phyloP scores from a whole-genome alignment of 2,797 vertebrate species.

The Amblyraja radiata region DNA sequence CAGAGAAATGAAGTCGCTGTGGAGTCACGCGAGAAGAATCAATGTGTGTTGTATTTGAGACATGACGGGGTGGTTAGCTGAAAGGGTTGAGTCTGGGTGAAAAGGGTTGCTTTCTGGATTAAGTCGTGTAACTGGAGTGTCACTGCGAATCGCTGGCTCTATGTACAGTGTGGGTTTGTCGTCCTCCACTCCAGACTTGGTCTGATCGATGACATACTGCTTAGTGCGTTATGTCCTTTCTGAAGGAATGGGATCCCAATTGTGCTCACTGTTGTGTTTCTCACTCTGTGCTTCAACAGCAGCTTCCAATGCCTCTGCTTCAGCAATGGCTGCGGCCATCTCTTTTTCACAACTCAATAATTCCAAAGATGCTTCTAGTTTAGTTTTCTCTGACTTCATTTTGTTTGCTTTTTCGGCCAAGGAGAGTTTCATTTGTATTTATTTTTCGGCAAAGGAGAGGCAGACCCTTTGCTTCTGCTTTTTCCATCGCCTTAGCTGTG shows the following conservation, averaged over 20 bases:
- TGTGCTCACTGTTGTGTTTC: not conserved
- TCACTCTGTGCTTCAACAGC: not conserved
- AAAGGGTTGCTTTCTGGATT: no score
- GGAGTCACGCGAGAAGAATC: no score
- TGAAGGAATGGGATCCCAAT: not conserved
- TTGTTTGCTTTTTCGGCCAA: not conserved
- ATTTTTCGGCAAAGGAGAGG: not conserved
- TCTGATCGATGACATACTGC: not conserved
- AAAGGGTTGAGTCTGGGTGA: no score
- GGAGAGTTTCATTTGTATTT: not conserved
- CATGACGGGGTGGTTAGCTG: no score
- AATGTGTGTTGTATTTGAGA: no score
- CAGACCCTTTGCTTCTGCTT: not conserved
- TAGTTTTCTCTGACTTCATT: not conserved
- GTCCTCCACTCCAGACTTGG: not conserved
- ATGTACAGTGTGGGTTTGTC: no score
- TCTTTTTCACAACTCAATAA: not conserved
- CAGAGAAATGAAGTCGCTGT: no score
- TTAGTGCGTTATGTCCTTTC: not conserved
- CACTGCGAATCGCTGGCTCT: not conserved
- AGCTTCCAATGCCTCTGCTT: slow-evolving; percentile 14
- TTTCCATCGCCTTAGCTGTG: not conserved
- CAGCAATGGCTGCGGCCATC: not conserved
- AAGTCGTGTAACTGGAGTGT: no score
- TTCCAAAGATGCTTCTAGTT: not conserved